phyloP scores from a whole-genome alignment of 2,797 vertebrate genomes.

The Moxostoma hubbsi region DNA sequence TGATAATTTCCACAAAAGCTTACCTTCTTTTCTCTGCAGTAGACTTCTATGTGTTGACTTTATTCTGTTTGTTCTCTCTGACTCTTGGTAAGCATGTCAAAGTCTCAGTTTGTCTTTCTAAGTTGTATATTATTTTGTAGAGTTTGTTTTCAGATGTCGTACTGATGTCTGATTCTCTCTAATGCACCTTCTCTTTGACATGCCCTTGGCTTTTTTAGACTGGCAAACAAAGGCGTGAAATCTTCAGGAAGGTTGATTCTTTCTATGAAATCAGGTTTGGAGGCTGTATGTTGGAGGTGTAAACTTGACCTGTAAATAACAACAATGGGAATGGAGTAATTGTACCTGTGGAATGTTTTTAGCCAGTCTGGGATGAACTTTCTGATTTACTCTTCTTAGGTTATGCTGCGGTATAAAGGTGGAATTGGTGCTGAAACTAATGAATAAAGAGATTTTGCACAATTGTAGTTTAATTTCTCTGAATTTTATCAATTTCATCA shows the following conservation, averaged over 20 bases:
- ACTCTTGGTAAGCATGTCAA: background rate
- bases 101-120: background rate
- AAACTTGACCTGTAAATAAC: slow-evolving; percentile 5
- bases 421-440: slow-evolving; percentile 17
- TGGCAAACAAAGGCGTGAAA: no score
- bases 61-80: background rate
- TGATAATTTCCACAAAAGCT: slow-evolving; percentile 17
- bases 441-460: slow-evolving; percentile 84
- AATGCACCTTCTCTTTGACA: no score
- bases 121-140: background rate
- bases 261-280: background rate
- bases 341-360: background rate
- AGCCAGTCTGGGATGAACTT: background rate
- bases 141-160: background rate
- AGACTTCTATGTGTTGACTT: background rate
- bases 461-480: slow-evolving; percentile 38
- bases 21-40: background rate
- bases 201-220: no score
- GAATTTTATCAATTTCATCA: no score
- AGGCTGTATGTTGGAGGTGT: background rate
- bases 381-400: slow-evolving; percentile 60
- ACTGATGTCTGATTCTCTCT: no score
- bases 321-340: background rate
- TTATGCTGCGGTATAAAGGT: slow-evolving; percentile 60
- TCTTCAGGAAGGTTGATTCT: background rate